Evolutionary conservation across 2,113 vertebrate genomes (phyloP), one percentile per base, ranked within the genome.

Genomic region (Mustelus asterias): DNA sequence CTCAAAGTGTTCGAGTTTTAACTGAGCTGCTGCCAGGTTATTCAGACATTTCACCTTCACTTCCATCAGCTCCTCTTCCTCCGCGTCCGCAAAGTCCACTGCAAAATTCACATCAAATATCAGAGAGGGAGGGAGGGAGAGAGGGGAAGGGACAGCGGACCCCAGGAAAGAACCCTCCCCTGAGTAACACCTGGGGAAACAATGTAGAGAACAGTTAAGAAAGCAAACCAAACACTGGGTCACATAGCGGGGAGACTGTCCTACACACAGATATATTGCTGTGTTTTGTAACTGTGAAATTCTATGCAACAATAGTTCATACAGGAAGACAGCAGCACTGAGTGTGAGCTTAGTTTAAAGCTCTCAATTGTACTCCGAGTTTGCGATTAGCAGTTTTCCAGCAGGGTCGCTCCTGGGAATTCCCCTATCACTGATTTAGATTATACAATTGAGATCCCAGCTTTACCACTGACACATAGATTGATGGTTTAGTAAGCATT

Each of bases 41-140:
- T 99, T 99, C 89, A 99, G 97, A 97, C 99, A 99, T 96, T 99
- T 99, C 96, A 99, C 98, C 97, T 99, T 99, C 96, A 99, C 97
- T 0, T 98, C 98, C 95, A 99, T 96, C 96, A 99, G 97, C 90
- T 98, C 98, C 0, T 97, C 97, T 96, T 99, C 99, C 96, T 99
- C 99, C 0, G 99, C 98, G 0, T 97, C 96, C 20, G 96, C 98
- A 96, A 99, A 98, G 95, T 99, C 98, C 95, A 99, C 99, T 99
- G 97, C 18, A 70, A 95, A 60, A 63, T 85, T 96, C 95, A 0
- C 24, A 63, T 67, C 24, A 24, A 69, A 88, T 24, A 18, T 70
- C 67, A 72, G 37, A 41, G 65, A 63, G 16, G 16, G 37, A 29
- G 22, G 11, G 14, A 89, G 86, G 1, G 48, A 14, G 70, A 6